Percentiles rank a stretch among this genome's conserved stretches.
Evolutionary conservation across 2,113 vertebrate species (phyloP).

Genomic region (Megaleporinus macrocephalus): DNA sequence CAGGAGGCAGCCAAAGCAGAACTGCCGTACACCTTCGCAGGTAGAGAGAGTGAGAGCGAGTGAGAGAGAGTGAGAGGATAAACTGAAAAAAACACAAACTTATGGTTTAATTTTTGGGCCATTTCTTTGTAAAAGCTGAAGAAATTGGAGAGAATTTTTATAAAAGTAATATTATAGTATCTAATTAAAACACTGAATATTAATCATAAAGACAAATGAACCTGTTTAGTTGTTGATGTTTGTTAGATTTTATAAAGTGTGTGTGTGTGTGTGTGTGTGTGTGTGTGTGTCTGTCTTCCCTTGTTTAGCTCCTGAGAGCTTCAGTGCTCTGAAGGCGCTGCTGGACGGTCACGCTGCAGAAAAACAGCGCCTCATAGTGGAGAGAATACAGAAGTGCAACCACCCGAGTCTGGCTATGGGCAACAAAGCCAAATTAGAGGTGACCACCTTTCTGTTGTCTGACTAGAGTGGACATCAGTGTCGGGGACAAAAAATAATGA

Average conservation of each 20-base stretch:
- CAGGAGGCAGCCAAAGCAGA: constrained; percentile 77
- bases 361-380: constrained; percentile 87
- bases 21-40: constrained; percentile 88
- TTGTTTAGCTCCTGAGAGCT: constrained; percentile 86
- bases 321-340: constrained; percentile 76
- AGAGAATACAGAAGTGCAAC: constrained; percentile 88
- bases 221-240: too few relatives aligned
- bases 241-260: too few relatives aligned
- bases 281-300: too few relatives aligned
- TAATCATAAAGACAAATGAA: background rate
- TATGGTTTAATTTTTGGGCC: too few relatives aligned
- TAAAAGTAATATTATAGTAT: too few relatives aligned
- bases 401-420: constrained; percentile 89
- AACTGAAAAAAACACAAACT: background rate
- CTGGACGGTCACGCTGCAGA: constrained; percentile 78
- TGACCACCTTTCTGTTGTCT: constrained; percentile 43
- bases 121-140: too few relatives aligned
- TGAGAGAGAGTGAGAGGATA: too few relatives aligned
- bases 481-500: too few relatives aligned
- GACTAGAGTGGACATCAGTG: too few relatives aligned
- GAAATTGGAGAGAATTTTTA: background rate
- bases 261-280: too few relatives aligned
- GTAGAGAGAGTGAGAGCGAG: too few relatives aligned
- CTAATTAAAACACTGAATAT: too few relatives aligned
- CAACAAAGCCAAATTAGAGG: constrained; percentile 92